phyloP scores from a whole-genome alignment of 2,797 vertebrate species.

The Cynopterus sphinx region DNA sequence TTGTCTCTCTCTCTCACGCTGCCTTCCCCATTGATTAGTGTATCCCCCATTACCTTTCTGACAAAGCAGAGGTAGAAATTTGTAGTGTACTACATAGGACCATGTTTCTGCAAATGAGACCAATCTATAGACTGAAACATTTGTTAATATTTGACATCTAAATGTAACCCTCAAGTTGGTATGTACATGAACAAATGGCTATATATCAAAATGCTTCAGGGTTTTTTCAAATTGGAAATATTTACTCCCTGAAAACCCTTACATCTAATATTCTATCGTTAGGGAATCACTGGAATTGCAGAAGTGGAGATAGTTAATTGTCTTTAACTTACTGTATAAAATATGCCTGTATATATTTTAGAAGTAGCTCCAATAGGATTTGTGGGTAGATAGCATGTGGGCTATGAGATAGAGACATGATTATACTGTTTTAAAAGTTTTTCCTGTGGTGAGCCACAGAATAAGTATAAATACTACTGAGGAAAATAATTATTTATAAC shows the following conservation, averaged over 20 bases:
- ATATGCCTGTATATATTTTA: background rate
- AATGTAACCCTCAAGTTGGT: background rate
- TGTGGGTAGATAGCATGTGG: background rate
- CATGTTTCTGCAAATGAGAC: background rate
- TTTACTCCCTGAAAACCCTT: background rate
- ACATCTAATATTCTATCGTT: background rate
- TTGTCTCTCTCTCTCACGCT: background rate
- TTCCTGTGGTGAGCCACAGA: background rate
- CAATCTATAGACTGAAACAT: background rate
- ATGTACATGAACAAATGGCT: background rate
- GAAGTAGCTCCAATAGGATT: background rate
- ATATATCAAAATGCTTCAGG: background rate
- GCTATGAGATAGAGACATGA: background rate
- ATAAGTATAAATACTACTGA: background rate
- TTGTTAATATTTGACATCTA: background rate
- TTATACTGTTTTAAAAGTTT: background rate
- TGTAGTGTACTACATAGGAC: background rate
- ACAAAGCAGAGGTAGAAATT: background rate
- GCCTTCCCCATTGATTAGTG: constrained; percentile 22
- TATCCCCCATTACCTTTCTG: background rate
- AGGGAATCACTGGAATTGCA: background rate
- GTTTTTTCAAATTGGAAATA: background rate
- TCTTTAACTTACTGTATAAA: background rate
- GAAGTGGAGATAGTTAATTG: background rate
- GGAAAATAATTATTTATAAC: background rate